Conservation (phyloP, 1,140 invertebrate species). For the Mylabris phalerata region DNA sequence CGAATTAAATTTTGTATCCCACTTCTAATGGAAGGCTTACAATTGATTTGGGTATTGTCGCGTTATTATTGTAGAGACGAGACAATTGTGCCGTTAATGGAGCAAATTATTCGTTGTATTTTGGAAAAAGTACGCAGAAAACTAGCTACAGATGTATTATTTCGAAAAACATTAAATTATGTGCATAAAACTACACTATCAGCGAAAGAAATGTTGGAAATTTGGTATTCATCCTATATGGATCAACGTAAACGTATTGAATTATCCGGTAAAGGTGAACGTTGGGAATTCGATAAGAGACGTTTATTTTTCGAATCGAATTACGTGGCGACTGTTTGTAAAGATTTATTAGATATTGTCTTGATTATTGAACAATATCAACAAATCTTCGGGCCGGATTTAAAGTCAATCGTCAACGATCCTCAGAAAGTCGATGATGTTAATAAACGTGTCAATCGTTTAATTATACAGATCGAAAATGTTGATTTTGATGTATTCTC, state of each 20-base stretch:
- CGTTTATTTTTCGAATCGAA: slow-evolving; percentile 75
- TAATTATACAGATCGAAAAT: slow-evolving; percentile 65
- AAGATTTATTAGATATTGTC: slow-evolving; percentile 67
- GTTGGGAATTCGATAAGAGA: slow-evolving; percentile 86
- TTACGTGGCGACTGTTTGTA: slow-evolving; percentile 72
- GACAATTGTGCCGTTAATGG: slow-evolving; percentile 68
- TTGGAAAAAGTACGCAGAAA: slow-evolving; percentile 65
- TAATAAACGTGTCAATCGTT: slow-evolving; percentile 60
- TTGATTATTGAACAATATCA: slow-evolving; percentile 77
- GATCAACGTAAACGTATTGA: slow-evolving; percentile 74
- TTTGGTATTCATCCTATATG: slow-evolving; percentile 69
- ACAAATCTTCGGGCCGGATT: slow-evolving; percentile 78
- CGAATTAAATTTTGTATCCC: slow-evolving; percentile 65
- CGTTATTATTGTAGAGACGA: slow-evolving; percentile 66
- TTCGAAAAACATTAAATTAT: slow-evolving; percentile 46
- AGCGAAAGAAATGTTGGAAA: slow-evolving; percentile 61
- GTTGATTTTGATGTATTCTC: slow-evolving; percentile 78
- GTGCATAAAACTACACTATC: slow-evolving; percentile 33
- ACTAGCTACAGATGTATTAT: slow-evolving; percentile 64
- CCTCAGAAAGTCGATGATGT: slow-evolving; percentile 78
- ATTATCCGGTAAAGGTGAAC: slow-evolving; percentile 65
- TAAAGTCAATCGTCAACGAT: slow-evolving; percentile 79
- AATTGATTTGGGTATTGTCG: slow-evolving; percentile 78
- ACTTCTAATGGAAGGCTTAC: slow-evolving; percentile 70
- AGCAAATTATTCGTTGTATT: slow-evolving; percentile 72